A percentile compares a stretch with the other conserved stretches of the same genome.
phyloP scores from a whole-genome alignment of 2,113 vertebrate genomes.

The Columba livia region DNA sequence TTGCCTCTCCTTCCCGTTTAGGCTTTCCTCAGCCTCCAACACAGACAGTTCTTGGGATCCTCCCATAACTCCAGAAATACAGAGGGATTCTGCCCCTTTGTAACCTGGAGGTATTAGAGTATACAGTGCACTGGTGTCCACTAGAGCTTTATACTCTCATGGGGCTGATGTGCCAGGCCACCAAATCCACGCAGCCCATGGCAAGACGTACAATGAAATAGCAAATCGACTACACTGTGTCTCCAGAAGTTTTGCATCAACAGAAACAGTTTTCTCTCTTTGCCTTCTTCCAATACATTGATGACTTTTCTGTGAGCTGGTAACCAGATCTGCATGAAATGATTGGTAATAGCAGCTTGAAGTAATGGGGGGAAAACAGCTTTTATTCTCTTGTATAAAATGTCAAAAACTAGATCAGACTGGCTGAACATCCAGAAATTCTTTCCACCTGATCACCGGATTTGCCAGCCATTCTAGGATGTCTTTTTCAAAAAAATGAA shows the following conservation, averaged over 20 bases:
- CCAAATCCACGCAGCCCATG: neutral
- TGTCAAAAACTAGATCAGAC: conserved; percentile 34
- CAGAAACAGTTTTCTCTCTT: neutral
- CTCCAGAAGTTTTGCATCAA: neutral
- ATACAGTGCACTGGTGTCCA: neutral
- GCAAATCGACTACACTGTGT: accelerated
- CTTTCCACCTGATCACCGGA: conserved; percentile 8
- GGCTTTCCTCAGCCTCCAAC: neutral
- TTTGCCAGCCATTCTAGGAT: conserved; percentile 50
- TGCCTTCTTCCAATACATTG: neutral
- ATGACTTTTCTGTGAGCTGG: neutral
- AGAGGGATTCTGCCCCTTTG: neutral
- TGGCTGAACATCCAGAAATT: conserved; percentile 65
- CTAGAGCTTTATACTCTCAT: neutral
- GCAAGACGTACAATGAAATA: neutral
- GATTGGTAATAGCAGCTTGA: neutral
- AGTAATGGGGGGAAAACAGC: neutral
- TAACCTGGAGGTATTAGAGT: neutral
- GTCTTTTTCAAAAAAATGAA: conserved; percentile 33
- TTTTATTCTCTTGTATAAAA: conserved; percentile 38
- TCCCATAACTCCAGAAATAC: neutral
- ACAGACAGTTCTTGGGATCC: neutral
- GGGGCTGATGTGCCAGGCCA: neutral
- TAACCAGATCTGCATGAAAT: conserved; percentile 15
- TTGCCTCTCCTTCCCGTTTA: neutral